phyloP scores from a whole-genome alignment of 2,797 vertebrate species.

The Artibeus lituratus region DNA sequence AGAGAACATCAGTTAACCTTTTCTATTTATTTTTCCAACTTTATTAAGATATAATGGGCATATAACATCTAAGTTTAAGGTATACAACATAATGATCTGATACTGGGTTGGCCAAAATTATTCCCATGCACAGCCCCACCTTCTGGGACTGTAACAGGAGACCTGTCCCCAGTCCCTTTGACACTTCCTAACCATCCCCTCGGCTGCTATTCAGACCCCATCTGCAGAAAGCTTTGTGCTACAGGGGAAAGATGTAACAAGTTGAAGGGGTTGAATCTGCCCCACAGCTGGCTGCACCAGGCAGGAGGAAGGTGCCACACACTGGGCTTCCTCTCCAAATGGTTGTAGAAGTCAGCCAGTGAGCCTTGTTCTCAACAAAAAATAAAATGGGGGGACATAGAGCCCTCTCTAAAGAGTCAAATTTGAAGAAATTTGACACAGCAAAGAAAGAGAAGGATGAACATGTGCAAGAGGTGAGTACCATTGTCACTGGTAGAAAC shows the following conservation, averaged over 20 bases:
- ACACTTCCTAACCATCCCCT: no score
- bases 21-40: neutral
- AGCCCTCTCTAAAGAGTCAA: neutral
- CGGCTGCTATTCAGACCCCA: neutral
- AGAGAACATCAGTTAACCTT: neutral
- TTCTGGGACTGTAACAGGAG: neutral
- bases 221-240: neutral
- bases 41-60: neutral
- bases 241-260: neutral
- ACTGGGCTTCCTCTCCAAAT: neutral
- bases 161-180: neutral
- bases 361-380: neutral
- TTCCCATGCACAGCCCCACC: neutral
- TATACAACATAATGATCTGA: neutral
- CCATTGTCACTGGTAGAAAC: constrained; percentile 7
- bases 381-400: neutral
- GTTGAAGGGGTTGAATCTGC: neutral
- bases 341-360: neutral
- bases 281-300: neutral
- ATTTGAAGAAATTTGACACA: neutral
- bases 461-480: neutral
- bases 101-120: no score
- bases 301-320: neutral
- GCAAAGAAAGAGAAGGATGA: neutral
- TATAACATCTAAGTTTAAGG: neutral